These are phyloP conservation scores for Cyprinus carpio DNA, from an alignment of 2,113 vertebrate species.

Conservation along the genomic window DNA sequence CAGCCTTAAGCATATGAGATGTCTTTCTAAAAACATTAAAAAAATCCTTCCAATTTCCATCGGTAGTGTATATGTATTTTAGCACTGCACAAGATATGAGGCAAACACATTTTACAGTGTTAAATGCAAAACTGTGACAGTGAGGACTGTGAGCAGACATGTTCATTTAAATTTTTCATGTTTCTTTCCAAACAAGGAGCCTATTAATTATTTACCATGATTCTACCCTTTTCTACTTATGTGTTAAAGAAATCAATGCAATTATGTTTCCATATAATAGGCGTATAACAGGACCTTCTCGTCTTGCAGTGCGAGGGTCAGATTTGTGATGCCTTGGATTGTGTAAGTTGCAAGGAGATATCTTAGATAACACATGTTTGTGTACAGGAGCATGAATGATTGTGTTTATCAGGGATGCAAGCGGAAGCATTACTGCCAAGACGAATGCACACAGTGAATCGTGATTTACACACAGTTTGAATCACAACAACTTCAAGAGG, in stretches of 20 bases:
- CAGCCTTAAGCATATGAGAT: background rate
- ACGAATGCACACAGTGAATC: background rate
- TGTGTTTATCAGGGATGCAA: slow-evolving; percentile 32
- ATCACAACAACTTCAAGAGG: background rate
- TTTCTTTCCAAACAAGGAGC: background rate
- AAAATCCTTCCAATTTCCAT: background rate
- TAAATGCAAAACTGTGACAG: too few species aligned
- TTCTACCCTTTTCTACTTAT: background rate
- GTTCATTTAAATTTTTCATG: background rate
- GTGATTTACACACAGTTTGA: slow-evolving; percentile 53
- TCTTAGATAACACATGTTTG: slow-evolving; percentile 37
- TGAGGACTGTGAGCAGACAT: background rate
- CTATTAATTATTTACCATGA: background rate
- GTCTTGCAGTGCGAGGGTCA: background rate
- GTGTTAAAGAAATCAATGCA: background rate
- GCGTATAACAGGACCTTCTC: background rate
- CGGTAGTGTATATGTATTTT: background rate
- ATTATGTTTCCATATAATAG: background rate
- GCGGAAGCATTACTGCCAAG: slow-evolving; percentile 18
- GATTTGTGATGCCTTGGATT: background rate
- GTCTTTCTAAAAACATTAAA: background rate
- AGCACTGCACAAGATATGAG: background rate
- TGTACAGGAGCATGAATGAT: slow-evolving; percentile 35
- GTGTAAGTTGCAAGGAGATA: slow-evolving; percentile 7
- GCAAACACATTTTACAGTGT: background rate